Base-by-base conservation (phyloP, 2,888 invertebrate species). In the Dinocampus coccinellae region DNA sequence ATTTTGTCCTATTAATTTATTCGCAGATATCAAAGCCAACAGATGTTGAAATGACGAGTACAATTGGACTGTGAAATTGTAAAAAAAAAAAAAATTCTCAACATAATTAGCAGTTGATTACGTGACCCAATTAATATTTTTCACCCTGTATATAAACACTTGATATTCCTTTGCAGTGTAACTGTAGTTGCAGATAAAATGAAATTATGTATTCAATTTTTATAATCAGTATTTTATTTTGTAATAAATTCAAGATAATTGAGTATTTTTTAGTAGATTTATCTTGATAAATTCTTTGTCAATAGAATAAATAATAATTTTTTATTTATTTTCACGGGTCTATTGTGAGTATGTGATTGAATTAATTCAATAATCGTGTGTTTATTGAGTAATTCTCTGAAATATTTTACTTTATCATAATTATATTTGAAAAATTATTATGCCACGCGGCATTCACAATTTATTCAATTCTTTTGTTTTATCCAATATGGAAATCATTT, bases 201-300 rank as follows among this genome's bases (percentile, higher is more conserved):
- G 24, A 13, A 24, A 39, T 36, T 16, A 10, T 26, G n/a, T n/a
- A n/a, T n/a, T n/a, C n/a, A n/a, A n/a, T n/a, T n/a, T n/a, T n/a
- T n/a, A n/a, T n/a, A n/a, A n/a, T n/a, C n/a, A n/a, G n/a, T n/a
- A n/a, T n/a, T n/a, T n/a, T n/a, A n/a, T n/a, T n/a, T n/a, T n/a
- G n/a, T n/a, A n/a, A n/a, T n/a, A n/a, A n/a, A n/a, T n/a, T n/a
- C n/a, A n/a, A n/a, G n/a, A n/a, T n/a, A n/a, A 81, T 77, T 82
- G 80, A 73, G 76, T 81, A 26, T 69, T 72, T 65, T 75, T 78
- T 74, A 78, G 78, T 73, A 81, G 75, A 72, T 78, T 77, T 26
- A 57, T 74, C 65, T 73, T 78, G 67, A 69, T 75, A 65, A 60
- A 64, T 42, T 74, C 72, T 52, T 76, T 79, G 73, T 57, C 65